Base-by-base conservation (phyloP, 2,113 vertebrate genomes). In the Micromys minutus region DNA sequence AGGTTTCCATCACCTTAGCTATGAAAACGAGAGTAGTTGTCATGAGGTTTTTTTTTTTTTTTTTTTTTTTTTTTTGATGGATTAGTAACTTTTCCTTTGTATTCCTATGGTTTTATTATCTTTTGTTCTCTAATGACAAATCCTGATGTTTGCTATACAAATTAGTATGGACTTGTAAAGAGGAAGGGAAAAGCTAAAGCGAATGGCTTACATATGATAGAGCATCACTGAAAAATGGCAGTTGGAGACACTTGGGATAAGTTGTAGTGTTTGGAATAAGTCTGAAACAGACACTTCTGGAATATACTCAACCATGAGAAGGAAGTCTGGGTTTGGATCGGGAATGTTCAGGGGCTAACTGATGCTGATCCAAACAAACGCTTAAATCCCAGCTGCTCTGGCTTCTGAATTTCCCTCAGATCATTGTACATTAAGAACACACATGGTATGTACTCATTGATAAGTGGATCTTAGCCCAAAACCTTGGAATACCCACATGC, bases 71-170 rank as follows among this genome's bases (percentile, higher is more conserved):
- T 83, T 67, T 77, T 0, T n/a, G 75, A 69, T 69, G 76, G 39
- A 10, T 88, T 42, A 65, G 15, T 19, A 34, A 87, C n/a, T 94
- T 84, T 83, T 89, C 17, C 77, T 87, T 77, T 85, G 4, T 1
- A 59, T 79, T 80, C 29, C 50, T 34, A 74, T 61, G n/a, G 52
- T 77, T 88, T 72, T 77, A 59, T 80, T 80, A 42, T 63, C 19
- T 91, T 93, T 89, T 91, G 24, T 87, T 89, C 93, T 17, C 26
- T 87, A 42, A 9, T 65, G 42, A 65, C 10, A 69, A 87, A 57
- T 31, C 52, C 17, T 31, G 85, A 85, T 81, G 31, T 61, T 79
- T 76, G 8, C 89, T 50, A 88, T 87, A 75, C 39, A 72, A 91
- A 42, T 12, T 84, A 67, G 10, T 16, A 19, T 76, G 7, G n/a